Conservation (phyloP, 2,797 vertebrate genomes). For the Carcharodon carcharias region DNA sequence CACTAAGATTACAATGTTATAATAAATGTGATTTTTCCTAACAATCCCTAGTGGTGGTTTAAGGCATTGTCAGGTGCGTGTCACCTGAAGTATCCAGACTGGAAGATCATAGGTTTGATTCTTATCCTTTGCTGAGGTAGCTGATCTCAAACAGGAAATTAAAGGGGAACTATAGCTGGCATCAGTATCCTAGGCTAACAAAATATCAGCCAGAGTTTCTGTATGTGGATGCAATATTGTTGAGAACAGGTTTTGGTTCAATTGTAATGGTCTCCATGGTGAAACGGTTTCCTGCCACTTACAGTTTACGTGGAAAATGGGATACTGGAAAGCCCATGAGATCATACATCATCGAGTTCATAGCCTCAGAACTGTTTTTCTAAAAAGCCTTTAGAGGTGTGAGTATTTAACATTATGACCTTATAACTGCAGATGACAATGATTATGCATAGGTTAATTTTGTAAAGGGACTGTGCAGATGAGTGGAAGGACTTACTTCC, state of each 20-base stretch:
- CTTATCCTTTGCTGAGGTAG: neutral
- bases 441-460: neutral
- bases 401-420: neutral
- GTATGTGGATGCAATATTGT: neutral
- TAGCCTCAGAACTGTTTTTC: neutral
- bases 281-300: neutral
- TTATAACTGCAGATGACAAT: neutral
- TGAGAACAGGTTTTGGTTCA: neutral
- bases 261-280: neutral
- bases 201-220: neutral
- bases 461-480: neutral
- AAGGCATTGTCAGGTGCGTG: neutral
- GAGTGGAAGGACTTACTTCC: neutral
- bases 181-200: neutral
- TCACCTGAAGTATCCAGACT: neutral
- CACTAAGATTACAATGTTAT: neutral
- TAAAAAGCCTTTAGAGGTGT: neutral
- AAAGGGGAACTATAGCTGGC: neutral
- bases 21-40: neutral
- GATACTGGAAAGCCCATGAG: neutral
- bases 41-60: neutral
- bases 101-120: neutral
- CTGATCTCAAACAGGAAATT: neutral
- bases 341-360: neutral
- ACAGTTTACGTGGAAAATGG: neutral